Evolutionary conservation across 2,797 vertebrate genomes (phyloP).

Genomic region (Crenichthys baileyi): DNA sequence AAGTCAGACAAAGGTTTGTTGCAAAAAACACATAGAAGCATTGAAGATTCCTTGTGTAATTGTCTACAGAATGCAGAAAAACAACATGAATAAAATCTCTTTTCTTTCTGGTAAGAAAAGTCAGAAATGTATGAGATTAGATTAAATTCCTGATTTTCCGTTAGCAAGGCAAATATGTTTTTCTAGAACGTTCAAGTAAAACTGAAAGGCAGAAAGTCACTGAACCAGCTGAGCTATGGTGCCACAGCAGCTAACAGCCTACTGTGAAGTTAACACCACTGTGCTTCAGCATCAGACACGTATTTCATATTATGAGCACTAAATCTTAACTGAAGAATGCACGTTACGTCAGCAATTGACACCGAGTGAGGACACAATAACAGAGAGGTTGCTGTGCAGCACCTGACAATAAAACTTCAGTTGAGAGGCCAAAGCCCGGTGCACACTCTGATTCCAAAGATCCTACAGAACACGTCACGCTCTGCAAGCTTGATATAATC

Average conservation of each 20-base stretch:
- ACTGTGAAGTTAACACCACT: background rate
- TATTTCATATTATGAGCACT: background rate
- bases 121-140: background rate
- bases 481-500: background rate
- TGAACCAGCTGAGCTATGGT: background rate
- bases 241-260: too few species aligned
- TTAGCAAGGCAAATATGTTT: background rate
- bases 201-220: background rate
- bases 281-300: background rate
- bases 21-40: background rate
- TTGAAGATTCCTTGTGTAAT: background rate
- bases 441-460: background rate
- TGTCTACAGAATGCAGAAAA: background rate
- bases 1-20: constrained; percentile 5
- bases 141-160: background rate
- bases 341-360: background rate
- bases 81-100: too few species aligned
- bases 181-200: background rate
- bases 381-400: too few species aligned
- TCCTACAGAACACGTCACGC: background rate
- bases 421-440: background rate
- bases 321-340: background rate
- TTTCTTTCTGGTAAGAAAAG: background rate
- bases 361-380: background rate
- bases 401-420: too few species aligned